Percentiles rank a stretch among this genome's conserved stretches.
Evolutionary conservation across 2,113 vertebrate genomes (phyloP).

Genomic region (Perca fluviatilis): DNA sequence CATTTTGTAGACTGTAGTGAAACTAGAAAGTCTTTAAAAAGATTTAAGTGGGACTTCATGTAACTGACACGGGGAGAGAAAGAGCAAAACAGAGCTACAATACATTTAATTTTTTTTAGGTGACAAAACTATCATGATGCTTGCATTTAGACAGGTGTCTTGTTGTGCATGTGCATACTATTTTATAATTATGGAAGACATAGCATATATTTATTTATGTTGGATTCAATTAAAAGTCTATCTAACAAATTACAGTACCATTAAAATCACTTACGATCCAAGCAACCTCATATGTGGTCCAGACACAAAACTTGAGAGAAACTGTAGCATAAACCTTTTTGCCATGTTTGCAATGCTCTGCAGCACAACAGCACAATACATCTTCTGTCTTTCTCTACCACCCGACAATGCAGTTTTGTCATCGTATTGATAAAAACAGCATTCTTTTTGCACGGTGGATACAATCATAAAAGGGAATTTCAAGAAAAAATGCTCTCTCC

Average conservation of each 20-base stretch:
- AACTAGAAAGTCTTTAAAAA: not conserved
- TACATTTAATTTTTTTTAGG: too few species aligned
- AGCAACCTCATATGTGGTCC: not conserved
- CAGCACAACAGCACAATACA: not conserved
- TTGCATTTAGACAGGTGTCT: not conserved
- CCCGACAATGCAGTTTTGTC: not conserved
- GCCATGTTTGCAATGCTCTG: not conserved
- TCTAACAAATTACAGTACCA: not conserved
- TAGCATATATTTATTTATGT: not conserved
- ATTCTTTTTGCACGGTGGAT: not conserved
- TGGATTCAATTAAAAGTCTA: not conserved
- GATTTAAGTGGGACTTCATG: not conserved
- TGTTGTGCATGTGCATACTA: not conserved
- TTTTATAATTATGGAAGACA: not conserved
- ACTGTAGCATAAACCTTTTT: not conserved
- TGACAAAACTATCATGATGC: not conserved
- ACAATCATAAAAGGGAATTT: not conserved
- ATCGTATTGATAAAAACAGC: conserved; percentile 18
- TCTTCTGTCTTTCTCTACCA: not conserved
- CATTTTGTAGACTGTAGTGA: not conserved
- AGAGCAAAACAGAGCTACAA: not conserved
- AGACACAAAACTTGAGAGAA: not conserved
- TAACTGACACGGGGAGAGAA: not conserved
- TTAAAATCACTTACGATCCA: not conserved
- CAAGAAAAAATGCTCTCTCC: not conserved